Percentiles rank a stretch among this genome's conserved stretches.
Evolutionary conservation across 2,797 vertebrate species (phyloP).

Genomic region (Semaprochilodus insignis): DNA sequence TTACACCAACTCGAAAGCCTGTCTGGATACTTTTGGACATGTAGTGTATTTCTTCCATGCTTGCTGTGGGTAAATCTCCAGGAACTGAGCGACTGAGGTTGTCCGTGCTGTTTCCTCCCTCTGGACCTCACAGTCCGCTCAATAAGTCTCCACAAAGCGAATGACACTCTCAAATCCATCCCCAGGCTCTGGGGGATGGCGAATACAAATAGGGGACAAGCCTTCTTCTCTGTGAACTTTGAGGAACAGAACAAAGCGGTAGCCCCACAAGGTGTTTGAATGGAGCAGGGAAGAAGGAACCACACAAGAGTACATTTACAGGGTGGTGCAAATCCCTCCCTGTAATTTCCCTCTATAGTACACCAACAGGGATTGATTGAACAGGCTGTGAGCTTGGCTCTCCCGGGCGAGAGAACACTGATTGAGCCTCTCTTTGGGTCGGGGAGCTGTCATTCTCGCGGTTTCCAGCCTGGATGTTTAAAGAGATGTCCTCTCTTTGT

Average conservation of each 20-base stretch:
- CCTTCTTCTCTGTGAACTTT: slow-evolving; percentile 77
- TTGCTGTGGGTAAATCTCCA: background rate
- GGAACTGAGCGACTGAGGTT: background rate
- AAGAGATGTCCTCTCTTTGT: too few species aligned
- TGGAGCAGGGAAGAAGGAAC: slow-evolving; percentile 75
- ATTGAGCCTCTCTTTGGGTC: background rate
- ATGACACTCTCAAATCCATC: slow-evolving; percentile 64
- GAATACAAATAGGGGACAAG: slow-evolving; percentile 81
- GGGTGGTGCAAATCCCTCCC: background rate
- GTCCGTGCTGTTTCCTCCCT: slow-evolving; percentile 30
- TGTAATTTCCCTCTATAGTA: background rate
- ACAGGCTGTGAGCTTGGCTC: background rate
- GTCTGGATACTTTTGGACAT: background rate
- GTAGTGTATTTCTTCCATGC: background rate
- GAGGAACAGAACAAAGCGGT: slow-evolving; percentile 76
- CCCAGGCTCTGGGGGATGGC: slow-evolving; percentile 61
- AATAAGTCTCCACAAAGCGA: slow-evolving; percentile 40
- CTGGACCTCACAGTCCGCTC: slow-evolving; percentile 31
- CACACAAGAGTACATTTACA: slow-evolving; percentile 74
- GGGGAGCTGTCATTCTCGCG: background rate
- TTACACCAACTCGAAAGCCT: background rate
- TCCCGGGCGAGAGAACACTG: background rate
- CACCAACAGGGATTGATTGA: slow-evolving; percentile 1
- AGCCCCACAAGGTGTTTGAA: slow-evolving; percentile 75
- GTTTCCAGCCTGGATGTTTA: background rate